Conservation (phyloP, 2,113 vertebrate genomes). For the Chaenogobius annularis region DNA sequence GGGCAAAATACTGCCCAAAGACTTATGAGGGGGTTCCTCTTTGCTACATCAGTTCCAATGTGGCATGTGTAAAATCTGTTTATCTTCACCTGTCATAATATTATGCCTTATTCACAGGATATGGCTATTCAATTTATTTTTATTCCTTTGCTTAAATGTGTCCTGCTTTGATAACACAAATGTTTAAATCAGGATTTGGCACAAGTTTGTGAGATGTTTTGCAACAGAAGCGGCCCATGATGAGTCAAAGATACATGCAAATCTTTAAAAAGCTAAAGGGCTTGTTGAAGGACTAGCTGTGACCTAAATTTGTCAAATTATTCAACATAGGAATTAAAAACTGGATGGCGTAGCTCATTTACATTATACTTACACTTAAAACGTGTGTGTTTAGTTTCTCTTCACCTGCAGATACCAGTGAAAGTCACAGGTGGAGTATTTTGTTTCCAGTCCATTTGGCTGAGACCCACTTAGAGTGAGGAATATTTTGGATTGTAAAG, state of each 20-base stretch:
- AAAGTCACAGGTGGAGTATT: neutral
- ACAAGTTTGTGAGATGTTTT: constrained; percentile 17
- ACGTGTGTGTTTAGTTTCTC: neutral
- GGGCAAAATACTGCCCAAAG: neutral
- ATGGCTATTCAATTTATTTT: neutral
- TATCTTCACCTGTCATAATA: neutral
- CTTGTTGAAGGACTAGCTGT: constrained; percentile 12
- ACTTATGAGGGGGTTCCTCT: neutral
- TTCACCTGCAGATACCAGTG: constrained; percentile 2
- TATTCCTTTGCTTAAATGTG: neutral
- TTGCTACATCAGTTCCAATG: neutral
- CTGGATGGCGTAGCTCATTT: neutral
- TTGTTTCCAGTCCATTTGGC: constrained; percentile 43
- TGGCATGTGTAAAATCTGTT: neutral
- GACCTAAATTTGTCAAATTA: constrained; percentile 44
- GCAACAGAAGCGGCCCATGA: constrained; percentile 19
- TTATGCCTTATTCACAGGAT: neutral
- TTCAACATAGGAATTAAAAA: neutral
- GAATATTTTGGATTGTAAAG: constrained; percentile 48
- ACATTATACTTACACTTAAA: neutral
- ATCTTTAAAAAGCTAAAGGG: constrained; percentile 12
- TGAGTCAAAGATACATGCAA: constrained; percentile 26
- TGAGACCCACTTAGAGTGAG: constrained; percentile 35
- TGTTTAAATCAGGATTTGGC: constrained; percentile 14
- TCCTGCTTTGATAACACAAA: neutral